Conservation (phyloP, 2,888 invertebrate species). For the Blastobasis lacticolella region DNA sequence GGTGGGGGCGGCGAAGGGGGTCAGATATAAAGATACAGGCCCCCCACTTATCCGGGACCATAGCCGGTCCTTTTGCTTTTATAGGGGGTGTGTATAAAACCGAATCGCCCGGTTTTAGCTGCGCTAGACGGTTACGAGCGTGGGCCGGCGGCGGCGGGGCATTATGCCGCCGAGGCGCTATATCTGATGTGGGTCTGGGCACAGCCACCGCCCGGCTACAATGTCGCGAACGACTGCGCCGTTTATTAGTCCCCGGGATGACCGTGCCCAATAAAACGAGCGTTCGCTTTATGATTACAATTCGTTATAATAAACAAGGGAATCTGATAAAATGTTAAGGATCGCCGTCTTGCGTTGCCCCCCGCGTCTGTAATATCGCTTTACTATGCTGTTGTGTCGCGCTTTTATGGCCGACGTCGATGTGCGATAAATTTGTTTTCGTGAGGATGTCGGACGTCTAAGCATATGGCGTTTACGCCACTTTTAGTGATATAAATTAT, state of each 20-base stretch:
- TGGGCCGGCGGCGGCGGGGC: conserved; percentile 57
- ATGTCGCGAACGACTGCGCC: conserved; percentile 48
- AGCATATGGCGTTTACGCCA: too few species aligned
- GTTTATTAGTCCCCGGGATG: conserved; percentile 44
- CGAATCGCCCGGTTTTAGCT: conserved; percentile 73
- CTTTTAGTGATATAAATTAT: too few species aligned
- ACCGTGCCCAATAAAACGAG: conserved; percentile 44
- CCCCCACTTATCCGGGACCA: conserved; percentile 71
- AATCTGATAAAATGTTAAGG: conserved; percentile 2
- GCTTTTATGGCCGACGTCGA: too few species aligned
- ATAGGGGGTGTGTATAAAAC: conserved; percentile 75
- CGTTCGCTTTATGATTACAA: conserved; percentile 20
- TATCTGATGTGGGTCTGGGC: conserved; percentile 58
- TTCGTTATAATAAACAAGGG: conserved; percentile 35
- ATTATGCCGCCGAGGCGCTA: conserved; percentile 58
- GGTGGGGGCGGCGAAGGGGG: conserved; percentile 58
- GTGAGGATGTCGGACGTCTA: too few species aligned
- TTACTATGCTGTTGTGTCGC: too few species aligned
- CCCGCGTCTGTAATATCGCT: too few species aligned
- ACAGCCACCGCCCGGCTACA: conserved; percentile 40
- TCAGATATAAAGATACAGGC: conserved; percentile 73
- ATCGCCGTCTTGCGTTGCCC: too few species aligned
- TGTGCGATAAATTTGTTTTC: neutral
- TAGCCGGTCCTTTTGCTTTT: conserved; percentile 73
- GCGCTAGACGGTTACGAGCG: conserved; percentile 71